Conservation (phyloP, 2,888 invertebrate genomes). For the Plagodis pulveraria region DNA sequence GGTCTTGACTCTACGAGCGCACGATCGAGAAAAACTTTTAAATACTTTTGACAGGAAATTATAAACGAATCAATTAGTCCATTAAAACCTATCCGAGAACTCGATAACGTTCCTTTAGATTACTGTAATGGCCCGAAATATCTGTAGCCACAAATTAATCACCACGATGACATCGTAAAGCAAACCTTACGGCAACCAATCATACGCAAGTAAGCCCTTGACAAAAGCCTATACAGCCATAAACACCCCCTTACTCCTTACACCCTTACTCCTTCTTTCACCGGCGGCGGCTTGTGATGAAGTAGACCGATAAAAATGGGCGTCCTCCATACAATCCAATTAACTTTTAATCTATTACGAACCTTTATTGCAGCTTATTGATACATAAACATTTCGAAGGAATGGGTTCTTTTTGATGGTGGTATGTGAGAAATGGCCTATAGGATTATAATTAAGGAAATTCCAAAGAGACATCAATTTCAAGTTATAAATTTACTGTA, state of each 20-base stretch:
- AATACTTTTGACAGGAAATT: no score
- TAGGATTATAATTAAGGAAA: background rate
- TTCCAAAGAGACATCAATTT: no score
- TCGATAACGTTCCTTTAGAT: no score
- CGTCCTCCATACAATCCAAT: conserved; percentile 36
- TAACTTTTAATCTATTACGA: conserved; percentile 40
- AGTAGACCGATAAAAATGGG: conserved; percentile 33
- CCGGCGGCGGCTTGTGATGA: conserved; percentile 23
- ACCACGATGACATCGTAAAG: conserved; percentile 18
- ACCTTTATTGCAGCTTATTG: conserved; percentile 33
- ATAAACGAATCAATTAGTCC: no score
- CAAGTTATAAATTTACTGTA: no score
- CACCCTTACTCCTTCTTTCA: background rate
- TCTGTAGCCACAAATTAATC: conserved; percentile 11
- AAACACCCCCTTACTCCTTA: conserved; percentile 8
- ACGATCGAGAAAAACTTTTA: no score
- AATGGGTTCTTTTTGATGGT: conserved; percentile 12
- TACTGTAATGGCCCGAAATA: no score
- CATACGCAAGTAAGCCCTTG: conserved; percentile 18
- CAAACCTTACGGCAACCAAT: conserved; percentile 11
- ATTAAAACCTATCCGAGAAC: no score
- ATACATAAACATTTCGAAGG: conserved; percentile 18
- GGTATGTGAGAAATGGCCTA: conserved; percentile 1
- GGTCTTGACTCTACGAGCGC: no score
- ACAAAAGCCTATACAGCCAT: conserved; percentile 23